A percentile compares a stretch with the other conserved stretches of the same genome.
phyloP scores from a whole-genome alignment of 2,113 vertebrate species.

The Toxotes jaculatrix region DNA sequence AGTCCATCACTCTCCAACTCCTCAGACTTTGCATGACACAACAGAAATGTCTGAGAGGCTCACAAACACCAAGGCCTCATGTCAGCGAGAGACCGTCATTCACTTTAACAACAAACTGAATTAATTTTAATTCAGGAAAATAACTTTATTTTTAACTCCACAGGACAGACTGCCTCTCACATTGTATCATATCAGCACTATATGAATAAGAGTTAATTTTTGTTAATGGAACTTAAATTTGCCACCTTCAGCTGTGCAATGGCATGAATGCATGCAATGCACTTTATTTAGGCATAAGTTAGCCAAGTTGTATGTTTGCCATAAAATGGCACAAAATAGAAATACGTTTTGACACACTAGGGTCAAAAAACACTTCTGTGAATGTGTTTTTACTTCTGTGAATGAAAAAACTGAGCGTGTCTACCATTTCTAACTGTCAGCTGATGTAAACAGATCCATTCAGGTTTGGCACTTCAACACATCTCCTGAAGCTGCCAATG shows the following conservation, averaged over 20 bases:
- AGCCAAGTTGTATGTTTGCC: no score
- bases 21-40: background rate
- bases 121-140: background rate
- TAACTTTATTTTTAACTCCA: background rate
- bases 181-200: no score
- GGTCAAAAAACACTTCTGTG: no score
- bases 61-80: background rate
- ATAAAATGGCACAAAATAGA: no score
- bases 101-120: background rate
- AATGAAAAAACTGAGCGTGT: constrained; percentile 3
- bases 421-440: background rate
- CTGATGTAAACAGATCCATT: constrained; percentile 48
- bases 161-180: background rate
- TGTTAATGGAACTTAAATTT: no score
- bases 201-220: no score
- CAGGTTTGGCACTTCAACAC: background rate
- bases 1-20: background rate
- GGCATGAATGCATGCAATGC: no score
- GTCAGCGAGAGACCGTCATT: background rate
- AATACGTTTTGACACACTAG: no score
- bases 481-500: background rate
- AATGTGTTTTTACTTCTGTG: background rate
- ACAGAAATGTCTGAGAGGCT: background rate
- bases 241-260: no score
- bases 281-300: no score